Conservation (phyloP, 2,113 vertebrate species). For the Salminus brasiliensis region DNA sequence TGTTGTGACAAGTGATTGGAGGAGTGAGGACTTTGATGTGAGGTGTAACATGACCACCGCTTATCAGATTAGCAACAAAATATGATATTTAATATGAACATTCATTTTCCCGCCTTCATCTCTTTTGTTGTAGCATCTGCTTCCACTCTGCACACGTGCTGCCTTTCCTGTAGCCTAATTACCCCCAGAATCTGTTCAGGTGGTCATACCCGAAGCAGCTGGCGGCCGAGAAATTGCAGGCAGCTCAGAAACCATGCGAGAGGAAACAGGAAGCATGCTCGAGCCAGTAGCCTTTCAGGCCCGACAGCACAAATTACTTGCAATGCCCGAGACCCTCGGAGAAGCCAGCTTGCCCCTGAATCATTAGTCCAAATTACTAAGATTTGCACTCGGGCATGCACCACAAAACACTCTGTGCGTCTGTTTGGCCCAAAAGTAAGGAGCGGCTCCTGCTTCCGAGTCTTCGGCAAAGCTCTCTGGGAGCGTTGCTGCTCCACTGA, state of each 20-base stretch:
- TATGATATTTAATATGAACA: background rate
- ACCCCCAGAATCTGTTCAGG: constrained; percentile 16
- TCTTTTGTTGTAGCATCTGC: background rate
- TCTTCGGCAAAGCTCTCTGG: background rate
- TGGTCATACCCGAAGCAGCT: background rate
- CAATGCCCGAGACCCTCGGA: background rate
- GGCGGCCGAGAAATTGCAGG: background rate
- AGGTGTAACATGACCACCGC: background rate
- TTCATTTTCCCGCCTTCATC: background rate
- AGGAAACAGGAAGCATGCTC: constrained; percentile 28
- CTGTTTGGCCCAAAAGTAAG: background rate
- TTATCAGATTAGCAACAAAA: background rate
- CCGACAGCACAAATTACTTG: constrained; percentile 4
- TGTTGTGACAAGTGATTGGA: background rate
- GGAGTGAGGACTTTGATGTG: background rate
- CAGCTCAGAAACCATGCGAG: background rate
- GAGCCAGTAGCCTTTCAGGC: constrained; percentile 17
- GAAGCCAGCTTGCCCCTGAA: constrained; percentile 8
- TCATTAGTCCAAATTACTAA: constrained; percentile 24
- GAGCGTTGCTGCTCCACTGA: background rate
- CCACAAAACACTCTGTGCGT: constrained; percentile 5
- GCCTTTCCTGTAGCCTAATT: background rate
- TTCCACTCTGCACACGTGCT: background rate
- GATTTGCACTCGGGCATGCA: constrained; percentile 7
- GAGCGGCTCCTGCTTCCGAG: background rate